Evolutionary conservation across 2,888 invertebrate genomes (phyloP).

Genomic region (Helicoverpa assulta): DNA sequence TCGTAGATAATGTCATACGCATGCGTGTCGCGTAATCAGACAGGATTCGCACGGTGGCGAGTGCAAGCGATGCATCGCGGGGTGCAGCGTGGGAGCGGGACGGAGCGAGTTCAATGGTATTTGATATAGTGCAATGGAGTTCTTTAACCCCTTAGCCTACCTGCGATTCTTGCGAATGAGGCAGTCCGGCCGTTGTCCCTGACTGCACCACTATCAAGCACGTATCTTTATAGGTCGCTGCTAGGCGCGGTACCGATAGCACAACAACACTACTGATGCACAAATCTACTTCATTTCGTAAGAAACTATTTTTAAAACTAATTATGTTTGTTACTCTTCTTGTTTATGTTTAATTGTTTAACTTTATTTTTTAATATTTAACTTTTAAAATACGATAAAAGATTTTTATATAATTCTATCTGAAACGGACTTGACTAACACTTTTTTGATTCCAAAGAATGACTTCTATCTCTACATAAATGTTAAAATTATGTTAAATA

Average conservation of each 20-base stretch:
- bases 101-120: slow-evolving; percentile 89
- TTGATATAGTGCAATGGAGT: slow-evolving; percentile 90
- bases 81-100: slow-evolving; percentile 84
- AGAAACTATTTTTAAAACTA: not conserved
- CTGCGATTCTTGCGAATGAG: slow-evolving; percentile 90
- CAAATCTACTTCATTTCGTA: slow-evolving; percentile 10
- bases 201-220: slow-evolving; percentile 85
- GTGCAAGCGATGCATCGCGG: slow-evolving; percentile 80
- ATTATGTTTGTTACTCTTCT: too few species aligned
- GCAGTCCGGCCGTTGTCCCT: slow-evolving; percentile 90
- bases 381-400: too few species aligned
- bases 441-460: too few species aligned
- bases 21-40: slow-evolving; percentile 88
- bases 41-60: slow-evolving; percentile 88
- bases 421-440: not conserved
- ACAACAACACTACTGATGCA: slow-evolving; percentile 44
- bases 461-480: too few species aligned
- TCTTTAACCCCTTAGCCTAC: slow-evolving; percentile 91
- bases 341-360: too few species aligned
- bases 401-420: too few species aligned
- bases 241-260: slow-evolving; percentile 79
- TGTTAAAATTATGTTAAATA: slow-evolving; percentile 40
- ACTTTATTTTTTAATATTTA: too few species aligned
- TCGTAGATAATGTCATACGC: slow-evolving; percentile 85
- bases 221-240: slow-evolving; percentile 89